Evolutionary conservation across 2,888 invertebrate genomes (phyloP).

Genomic region (Drosophila prolongata): DNA sequence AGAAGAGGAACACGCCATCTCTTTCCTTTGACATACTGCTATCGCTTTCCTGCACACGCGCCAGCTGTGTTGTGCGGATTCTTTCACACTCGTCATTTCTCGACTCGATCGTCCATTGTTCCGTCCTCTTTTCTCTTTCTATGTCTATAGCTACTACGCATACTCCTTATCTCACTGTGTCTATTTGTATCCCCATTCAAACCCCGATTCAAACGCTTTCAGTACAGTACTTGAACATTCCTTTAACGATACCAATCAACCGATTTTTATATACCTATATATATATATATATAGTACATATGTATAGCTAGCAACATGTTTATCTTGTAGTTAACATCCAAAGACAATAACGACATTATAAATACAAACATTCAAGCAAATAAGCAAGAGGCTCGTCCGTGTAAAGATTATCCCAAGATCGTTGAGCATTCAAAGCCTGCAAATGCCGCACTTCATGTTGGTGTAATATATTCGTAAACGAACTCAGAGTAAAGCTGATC

Average conservation of each 20-base stretch:
- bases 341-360: slow-evolving; percentile 30
- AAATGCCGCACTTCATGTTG: slow-evolving; percentile 35
- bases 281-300: slow-evolving; percentile 51
- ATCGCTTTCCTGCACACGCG: slow-evolving; percentile 39
- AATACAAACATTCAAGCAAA: slow-evolving; percentile 35
- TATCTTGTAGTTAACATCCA: slow-evolving; percentile 61
- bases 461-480: slow-evolving; percentile 22
- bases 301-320: slow-evolving; percentile 83
- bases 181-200: slow-evolving; percentile 36
- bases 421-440: slow-evolving; percentile 14
- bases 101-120: slow-evolving; percentile 46
- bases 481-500: slow-evolving; percentile 5
- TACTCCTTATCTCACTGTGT: slow-evolving; percentile 18
- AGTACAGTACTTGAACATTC: slow-evolving; percentile 63
- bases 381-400: slow-evolving; percentile 41
- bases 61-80: slow-evolving; percentile 23
- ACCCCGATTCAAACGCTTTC: slow-evolving; percentile 62
- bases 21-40: slow-evolving; percentile 27
- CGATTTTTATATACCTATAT: slow-evolving; percentile 36
- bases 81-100: slow-evolving; percentile 9
- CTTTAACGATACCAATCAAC: slow-evolving; percentile 25
- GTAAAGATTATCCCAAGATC: slow-evolving; percentile 31
- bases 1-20: slow-evolving; percentile 26
- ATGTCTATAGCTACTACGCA: slow-evolving; percentile 37
- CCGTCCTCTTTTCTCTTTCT: slow-evolving; percentile 45